Conservation (phyloP, 2,113 vertebrate species). For the Oryzias woworae region DNA sequence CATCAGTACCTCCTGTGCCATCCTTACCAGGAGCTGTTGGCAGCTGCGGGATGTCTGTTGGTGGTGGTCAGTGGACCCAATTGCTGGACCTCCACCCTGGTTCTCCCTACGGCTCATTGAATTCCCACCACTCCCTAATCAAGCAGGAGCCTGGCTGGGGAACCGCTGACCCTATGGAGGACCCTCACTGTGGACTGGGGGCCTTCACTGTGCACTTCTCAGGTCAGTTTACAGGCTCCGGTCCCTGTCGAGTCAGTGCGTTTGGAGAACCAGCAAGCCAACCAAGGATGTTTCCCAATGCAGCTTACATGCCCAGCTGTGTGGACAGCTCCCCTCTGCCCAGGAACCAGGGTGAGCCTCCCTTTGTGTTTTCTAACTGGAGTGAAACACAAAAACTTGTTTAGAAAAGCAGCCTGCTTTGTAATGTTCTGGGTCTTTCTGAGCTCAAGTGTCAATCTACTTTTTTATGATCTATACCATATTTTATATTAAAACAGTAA, state of each 20-base stretch:
- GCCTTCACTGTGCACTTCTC: constrained; percentile 98
- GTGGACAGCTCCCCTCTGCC: constrained; percentile 85
- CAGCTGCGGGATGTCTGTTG: constrained; percentile 85
- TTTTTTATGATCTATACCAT: neutral
- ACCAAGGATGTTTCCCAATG: constrained; percentile 88
- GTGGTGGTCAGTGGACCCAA: constrained; percentile 89
- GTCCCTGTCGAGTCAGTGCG: constrained; percentile 88
- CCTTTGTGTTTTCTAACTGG: neutral
- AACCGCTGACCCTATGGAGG: constrained; percentile 85
- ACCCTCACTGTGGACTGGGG: constrained; percentile 89
- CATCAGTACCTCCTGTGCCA: constrained; percentile 81
- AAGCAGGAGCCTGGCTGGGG: constrained; percentile 97
- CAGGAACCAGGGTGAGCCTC: constrained; percentile 88
- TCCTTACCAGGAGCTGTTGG: constrained; percentile 82
- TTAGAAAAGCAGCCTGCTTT: constrained; percentile 40
- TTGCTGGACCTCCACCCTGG: constrained; percentile 92
- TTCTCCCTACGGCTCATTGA: constrained; percentile 83
- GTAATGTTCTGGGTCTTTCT: constrained; percentile 39
- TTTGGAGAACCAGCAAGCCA: constrained; percentile 84
- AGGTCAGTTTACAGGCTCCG: constrained; percentile 91
- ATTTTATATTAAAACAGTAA: too few relatives aligned
- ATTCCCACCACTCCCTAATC: constrained; percentile 92
- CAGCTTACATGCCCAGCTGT: constrained; percentile 88
- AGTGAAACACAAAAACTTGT: neutral
- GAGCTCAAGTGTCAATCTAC: neutral